Evolutionary conservation across 92 coral and sea anemone species (phyloP).

Genomic region (Paramuricea clavata): DNA sequence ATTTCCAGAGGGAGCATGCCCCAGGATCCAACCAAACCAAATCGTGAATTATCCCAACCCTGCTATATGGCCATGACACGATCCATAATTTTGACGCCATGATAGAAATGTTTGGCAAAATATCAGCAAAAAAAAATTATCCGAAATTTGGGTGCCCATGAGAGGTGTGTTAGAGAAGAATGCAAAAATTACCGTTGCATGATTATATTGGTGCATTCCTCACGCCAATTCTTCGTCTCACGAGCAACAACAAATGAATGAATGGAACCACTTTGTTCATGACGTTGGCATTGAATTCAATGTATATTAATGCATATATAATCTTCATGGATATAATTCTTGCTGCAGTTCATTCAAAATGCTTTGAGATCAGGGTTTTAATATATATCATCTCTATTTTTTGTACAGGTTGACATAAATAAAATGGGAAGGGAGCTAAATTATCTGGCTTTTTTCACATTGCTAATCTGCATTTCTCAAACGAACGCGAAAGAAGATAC

Average conservation of each 20-base stretch:
- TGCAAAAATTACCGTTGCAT: too few relatives aligned
- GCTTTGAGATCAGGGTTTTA: too few relatives aligned
- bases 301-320: neutral
- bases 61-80: too few relatives aligned
- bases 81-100: too few relatives aligned
- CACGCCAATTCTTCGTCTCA: neutral
- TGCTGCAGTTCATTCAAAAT: neutral
- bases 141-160: too few relatives aligned
- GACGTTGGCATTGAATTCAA: neutral
- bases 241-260: neutral
- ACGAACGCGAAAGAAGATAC: neutral
- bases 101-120: too few relatives aligned
- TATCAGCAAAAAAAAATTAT: too few relatives aligned
- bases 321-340: neutral
- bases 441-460: neutral
- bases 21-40: too few relatives aligned
- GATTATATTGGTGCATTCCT: neutral
- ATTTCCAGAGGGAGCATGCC: too few relatives aligned
- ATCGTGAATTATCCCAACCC: too few relatives aligned
- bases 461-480: neutral
- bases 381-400: neutral
- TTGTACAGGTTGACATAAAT: neutral
- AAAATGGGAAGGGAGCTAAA: neutral
- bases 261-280: neutral
- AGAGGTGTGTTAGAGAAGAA: too few relatives aligned